Base-by-base conservation (phyloP, 2,888 invertebrate species). In the Papilio protenor region DNA sequence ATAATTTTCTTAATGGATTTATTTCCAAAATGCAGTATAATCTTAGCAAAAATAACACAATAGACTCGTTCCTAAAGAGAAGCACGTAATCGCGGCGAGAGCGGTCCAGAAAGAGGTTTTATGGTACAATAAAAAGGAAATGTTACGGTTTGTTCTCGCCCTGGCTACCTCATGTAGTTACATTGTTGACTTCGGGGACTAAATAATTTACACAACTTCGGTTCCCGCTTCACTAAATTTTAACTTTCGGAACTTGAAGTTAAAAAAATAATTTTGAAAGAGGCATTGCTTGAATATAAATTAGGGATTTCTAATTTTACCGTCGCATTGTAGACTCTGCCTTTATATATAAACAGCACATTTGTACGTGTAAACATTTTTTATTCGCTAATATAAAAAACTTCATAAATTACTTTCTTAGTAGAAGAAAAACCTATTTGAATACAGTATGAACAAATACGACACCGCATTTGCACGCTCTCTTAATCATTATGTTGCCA, bases 71-170 rank as follows among this genome's bases (percentile, higher is more conserved):
- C 33, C 47, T 55, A 49, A 33, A 77, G 40, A 49, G 27, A 66
- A 73, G 47, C 57, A 59, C 73, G 69, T 69, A 73, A 77, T 77
- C 74, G 59, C 52, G 71, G 33, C 61, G 21, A 71, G 52, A 70
- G 61, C 61, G 61, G 75, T 64, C 52, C 71, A 49, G 23, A 72
- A 77, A 71, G 69, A 59, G 61, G 61, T 77, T 77, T 75, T 75
- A 77, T 74, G 74, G 40, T 75, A 71, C 61, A 75, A 71, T 75
- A 77, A 77, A 77, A 77, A 74, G 33, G 64, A 70, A 74, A 74
- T 59, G 70, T 70, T 70, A 47, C 49, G 45, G 70, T 77, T 77
- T 77, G 77, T 74, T 77, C 77, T 55, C 74, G 70, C 74, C 33
- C 69, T 33, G 49, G 66, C 70, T 77, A 77, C 70, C 74, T 72